A percentile compares a stretch with the other conserved stretches of the same genome.
These are phyloP conservation scores for Myotis lucifugus DNA, from an alignment of 2,113 vertebrate species.

Conservation along the genomic window DNA sequence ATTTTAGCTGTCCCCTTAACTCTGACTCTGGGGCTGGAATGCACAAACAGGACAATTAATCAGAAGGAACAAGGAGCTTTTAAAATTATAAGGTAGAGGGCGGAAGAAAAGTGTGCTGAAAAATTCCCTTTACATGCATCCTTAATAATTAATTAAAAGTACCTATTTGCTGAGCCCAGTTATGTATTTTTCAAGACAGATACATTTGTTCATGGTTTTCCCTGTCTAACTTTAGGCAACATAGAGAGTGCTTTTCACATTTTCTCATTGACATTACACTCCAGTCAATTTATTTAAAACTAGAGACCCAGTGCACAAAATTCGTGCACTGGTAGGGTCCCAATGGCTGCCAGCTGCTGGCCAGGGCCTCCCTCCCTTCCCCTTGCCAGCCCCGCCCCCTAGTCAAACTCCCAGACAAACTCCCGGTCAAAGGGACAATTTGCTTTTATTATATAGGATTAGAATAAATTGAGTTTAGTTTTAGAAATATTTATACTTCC, in stretches of 20 bases:
- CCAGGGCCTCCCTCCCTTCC: too few species aligned
- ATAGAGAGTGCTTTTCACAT: not conserved
- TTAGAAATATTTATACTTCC: constrained; percentile 37
- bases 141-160: constrained; percentile 70
- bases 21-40: constrained; percentile 54
- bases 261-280: not conserved
- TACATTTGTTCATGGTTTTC: not conserved
- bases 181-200: constrained; percentile 58
- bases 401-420: too few species aligned
- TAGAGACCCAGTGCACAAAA: not conserved
- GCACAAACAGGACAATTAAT: constrained; percentile 65
- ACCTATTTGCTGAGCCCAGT: constrained; percentile 26
- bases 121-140: constrained; percentile 30
- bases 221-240: not conserved
- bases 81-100: not conserved
- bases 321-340: too few species aligned
- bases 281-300: constrained; percentile 2
- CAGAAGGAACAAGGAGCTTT: constrained; percentile 55
- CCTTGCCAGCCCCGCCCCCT: too few species aligned
- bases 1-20: constrained; percentile 70
- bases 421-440: too few species aligned
- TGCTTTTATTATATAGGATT: too few species aligned
- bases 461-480: not conserved
- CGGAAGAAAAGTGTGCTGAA: constrained; percentile 18
- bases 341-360: too few species aligned